phyloP scores from a whole-genome alignment of 1,140 invertebrate genomes.

The Dendroctonus ponderosae region DNA sequence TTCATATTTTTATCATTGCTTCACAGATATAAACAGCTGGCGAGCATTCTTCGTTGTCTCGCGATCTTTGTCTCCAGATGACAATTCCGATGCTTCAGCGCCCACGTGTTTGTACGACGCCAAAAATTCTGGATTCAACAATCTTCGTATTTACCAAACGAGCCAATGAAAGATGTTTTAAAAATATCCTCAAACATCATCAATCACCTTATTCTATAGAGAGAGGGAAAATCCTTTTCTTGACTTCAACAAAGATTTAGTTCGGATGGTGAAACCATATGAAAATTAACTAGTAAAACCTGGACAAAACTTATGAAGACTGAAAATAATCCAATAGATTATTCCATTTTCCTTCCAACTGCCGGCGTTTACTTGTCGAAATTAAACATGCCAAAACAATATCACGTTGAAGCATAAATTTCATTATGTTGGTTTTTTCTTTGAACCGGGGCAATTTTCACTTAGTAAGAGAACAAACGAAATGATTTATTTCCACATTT shows the following conservation, averaged over 20 bases:
- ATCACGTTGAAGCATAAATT: conserved; percentile 1
- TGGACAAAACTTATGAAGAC: too few species aligned
- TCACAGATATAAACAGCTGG: conserved; percentile 16
- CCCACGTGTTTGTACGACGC: conserved; percentile 12
- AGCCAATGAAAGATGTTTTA: too few species aligned
- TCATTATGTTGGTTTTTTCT: conserved; percentile 7
- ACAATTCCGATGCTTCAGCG: conserved; percentile 13
- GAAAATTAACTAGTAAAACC: too few species aligned
- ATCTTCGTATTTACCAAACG: too few species aligned
- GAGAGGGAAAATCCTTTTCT: too few species aligned
- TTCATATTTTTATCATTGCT: neutral
- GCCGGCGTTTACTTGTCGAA: conserved; percentile 2
- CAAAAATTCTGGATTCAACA: neutral
- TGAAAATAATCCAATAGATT: conserved; percentile 7
- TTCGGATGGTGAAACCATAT: too few species aligned
- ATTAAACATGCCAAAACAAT: conserved; percentile 11
- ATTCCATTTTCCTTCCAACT: conserved; percentile 1
- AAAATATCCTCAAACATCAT: too few species aligned
- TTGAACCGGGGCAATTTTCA: conserved; percentile 9
- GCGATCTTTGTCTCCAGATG: conserved; percentile 18
- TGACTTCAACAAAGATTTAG: too few species aligned
- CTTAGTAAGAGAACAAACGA: neutral
- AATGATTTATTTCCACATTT: conserved; percentile 1
- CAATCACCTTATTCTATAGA: too few species aligned
- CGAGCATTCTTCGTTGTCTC: conserved; percentile 18